A percentile compares a stretch with the other conserved stretches of the same genome.
Conservation (phyloP, 2,113 vertebrate species). For the Xerus inauris region DNA sequence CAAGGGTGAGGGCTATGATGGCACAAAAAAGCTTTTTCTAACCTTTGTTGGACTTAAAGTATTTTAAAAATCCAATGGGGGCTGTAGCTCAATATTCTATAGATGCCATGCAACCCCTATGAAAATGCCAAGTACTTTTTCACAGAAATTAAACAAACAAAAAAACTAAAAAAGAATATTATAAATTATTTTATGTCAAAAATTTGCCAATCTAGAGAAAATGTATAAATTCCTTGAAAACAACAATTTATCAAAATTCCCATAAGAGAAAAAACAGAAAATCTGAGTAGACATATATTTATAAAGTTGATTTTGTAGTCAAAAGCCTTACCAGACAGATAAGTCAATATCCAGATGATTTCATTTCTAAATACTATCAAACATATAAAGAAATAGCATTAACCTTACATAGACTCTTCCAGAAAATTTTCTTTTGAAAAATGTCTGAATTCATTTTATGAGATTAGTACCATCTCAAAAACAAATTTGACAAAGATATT, state of each 20-base stretch:
- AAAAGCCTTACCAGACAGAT: not conserved
- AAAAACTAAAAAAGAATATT: too few relatives aligned
- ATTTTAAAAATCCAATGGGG: too few relatives aligned
- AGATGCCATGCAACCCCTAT: too few relatives aligned
- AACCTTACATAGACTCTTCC: not conserved
- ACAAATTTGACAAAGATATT: not conserved
- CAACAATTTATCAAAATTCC: not conserved
- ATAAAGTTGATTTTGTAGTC: not conserved
- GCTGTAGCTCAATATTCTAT: too few relatives aligned
- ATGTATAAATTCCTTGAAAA: not conserved
- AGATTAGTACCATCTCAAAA: too few relatives aligned
- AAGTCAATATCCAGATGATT: not conserved
- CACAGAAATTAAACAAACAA: too few relatives aligned
- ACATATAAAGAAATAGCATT: not conserved
- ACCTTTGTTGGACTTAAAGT: too few relatives aligned
- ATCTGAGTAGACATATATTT: not conserved
- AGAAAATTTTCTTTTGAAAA: not conserved
- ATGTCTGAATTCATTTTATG: too few relatives aligned
- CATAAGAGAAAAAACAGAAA: not conserved
- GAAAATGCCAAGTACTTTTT: too few relatives aligned
- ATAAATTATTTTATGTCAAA: not conserved
- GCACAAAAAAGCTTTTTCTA: too few relatives aligned
- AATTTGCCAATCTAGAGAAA: not conserved
- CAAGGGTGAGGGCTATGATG: too few relatives aligned
- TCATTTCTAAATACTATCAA: not conserved